These are phyloP conservation scores for Musca domestica DNA, from an alignment of 1,140 invertebrate species.

Conservation along the genomic window DNA sequence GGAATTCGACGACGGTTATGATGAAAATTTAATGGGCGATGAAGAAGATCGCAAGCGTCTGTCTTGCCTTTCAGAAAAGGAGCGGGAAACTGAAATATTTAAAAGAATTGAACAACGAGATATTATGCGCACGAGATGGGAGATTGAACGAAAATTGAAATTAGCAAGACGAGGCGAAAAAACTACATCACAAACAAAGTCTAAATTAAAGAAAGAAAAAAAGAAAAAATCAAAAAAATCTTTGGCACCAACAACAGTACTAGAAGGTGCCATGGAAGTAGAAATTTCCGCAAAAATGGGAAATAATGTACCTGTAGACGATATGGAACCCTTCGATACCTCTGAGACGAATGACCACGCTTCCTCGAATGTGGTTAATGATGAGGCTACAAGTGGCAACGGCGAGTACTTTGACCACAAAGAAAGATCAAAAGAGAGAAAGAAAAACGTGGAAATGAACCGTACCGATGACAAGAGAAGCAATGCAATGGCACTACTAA, in stretches of 20 bases:
- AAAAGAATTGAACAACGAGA: slow-evolving; percentile 93
- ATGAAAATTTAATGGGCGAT: slow-evolving; percentile 96
- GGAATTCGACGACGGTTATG: slow-evolving; percentile 71
- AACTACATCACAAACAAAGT: slow-evolving; percentile 55
- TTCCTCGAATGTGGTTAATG: not conserved
- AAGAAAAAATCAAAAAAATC: slow-evolving; percentile 49
- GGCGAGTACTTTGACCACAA: slow-evolving; percentile 53
- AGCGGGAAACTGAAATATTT: slow-evolving; percentile 95
- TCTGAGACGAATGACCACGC: slow-evolving; percentile 7
- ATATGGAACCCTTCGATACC: not conserved
- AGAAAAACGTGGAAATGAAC: slow-evolving; percentile 87
- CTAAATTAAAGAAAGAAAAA: slow-evolving; percentile 59
- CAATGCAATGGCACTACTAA: slow-evolving; percentile 87
- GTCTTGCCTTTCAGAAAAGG: slow-evolving; percentile 93
- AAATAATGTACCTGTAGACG: not conserved
- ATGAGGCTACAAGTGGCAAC: not conserved
- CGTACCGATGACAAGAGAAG: slow-evolving; percentile 83
- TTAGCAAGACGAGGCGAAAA: slow-evolving; percentile 81
- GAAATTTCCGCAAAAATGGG: not conserved
- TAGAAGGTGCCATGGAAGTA: not conserved
- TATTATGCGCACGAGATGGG: slow-evolving; percentile 89
- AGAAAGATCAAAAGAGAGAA: slow-evolving; percentile 71
- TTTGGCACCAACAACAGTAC: not conserved
- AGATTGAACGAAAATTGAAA: slow-evolving; percentile 92
- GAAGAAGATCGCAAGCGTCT: slow-evolving; percentile 88